phyloP scores from a whole-genome alignment of 2,888 invertebrate species.

The Tryphoninae sp. region DNA sequence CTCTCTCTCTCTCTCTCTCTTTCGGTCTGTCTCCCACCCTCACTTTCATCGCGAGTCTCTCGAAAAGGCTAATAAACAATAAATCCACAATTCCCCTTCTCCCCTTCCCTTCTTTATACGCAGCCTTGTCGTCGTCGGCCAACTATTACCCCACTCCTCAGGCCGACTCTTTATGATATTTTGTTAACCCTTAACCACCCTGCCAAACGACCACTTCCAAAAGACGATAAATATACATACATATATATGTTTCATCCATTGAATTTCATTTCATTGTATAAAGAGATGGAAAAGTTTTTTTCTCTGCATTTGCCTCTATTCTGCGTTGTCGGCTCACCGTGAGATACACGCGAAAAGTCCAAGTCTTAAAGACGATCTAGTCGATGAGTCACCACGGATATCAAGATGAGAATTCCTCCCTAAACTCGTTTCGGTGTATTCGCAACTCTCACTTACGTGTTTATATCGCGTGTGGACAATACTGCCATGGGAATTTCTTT shows the following conservation, averaged over 20 bases:
- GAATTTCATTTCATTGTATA: conserved; percentile 43
- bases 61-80: conserved; percentile 76
- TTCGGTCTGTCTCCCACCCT: conserved; percentile 5
- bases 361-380: conserved; percentile 42
- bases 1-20: conserved; percentile 8
- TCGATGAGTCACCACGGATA: conserved; percentile 55
- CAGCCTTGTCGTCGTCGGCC: conserved; percentile 43
- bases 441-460: background rate
- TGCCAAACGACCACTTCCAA: conserved; percentile 52
- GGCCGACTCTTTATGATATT: conserved; percentile 67
- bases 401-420: background rate
- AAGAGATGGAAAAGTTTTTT: conserved; percentile 53
- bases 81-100: conserved; percentile 70
- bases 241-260: conserved; percentile 20
- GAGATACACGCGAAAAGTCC: background rate
- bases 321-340: conserved; percentile 44
- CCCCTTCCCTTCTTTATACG: conserved; percentile 37
- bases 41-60: conserved; percentile 18
- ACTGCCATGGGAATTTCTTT: conserved; percentile 14
- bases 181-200: conserved; percentile 68
- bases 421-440: background rate
- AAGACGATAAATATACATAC: conserved; percentile 6
- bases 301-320: conserved; percentile 19
- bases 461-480: conserved; percentile 36
- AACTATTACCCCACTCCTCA: conserved; percentile 49